Evolutionary conservation across 2,888 invertebrate genomes (phyloP), one percentile per base, ranked within the genome.

Genomic region (Leptopilina syphax): DNA sequence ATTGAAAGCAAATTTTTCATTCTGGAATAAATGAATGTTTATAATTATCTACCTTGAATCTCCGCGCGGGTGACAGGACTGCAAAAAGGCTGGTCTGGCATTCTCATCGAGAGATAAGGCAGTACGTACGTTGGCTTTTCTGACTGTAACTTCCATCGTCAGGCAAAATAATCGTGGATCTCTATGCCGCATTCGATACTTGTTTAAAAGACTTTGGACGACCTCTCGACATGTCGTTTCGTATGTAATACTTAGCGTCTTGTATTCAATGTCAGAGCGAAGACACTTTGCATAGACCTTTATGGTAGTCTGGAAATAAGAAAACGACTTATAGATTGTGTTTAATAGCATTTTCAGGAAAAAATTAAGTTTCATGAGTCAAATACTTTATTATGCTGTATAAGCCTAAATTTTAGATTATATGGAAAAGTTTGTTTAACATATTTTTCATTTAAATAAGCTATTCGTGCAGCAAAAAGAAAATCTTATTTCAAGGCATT

Each of bases 251-350:
- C 97, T 96, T 81, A 98, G 93, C 0, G 98, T 98, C 93, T 98
- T 98, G 94, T 98, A 98, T 92, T 98, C 98, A 91, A 98, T 98
- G 93, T 98, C 98, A 44, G 97, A 96, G 80, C 97, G 95, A 80
- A 98, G 94, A 89, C 97, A 96, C 87, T 96, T 96, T 34, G 98
- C 97, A 93, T 96, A 98, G 70, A 98, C 97, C 93, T 97, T 97
- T 84, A 98, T 96, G 66, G 97, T 97, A 63, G 97, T 97, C 98
- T 98, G 95, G 2, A 94, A 90, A 57, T 50, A 78, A 24, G 79
- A 82, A 78, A 41, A 54, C 7, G 60, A 60, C 1, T 44, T 44
- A 44, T 5, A 34, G 34, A 44, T 44, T 44, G 7, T 44, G 7
- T 41, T 41, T 5, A 41, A 41, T 41, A 41, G 4, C 3, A 41